Conservation (phyloP, 2,113 vertebrate species). For the Ptyas mucosa region DNA sequence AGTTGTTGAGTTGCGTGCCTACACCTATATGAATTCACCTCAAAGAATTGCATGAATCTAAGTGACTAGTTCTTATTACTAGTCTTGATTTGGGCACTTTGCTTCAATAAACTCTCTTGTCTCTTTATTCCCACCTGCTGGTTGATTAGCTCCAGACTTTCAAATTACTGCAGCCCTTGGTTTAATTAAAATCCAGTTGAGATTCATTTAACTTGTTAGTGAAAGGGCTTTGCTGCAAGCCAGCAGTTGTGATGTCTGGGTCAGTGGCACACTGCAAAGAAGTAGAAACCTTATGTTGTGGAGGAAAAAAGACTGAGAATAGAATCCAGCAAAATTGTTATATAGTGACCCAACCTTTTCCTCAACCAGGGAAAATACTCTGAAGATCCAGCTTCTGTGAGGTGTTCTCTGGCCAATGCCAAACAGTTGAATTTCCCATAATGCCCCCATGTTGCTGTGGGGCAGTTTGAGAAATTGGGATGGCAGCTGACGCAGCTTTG, state of each 20-base stretch:
- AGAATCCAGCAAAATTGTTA: background rate
- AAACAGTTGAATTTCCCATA: background rate
- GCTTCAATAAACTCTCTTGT: background rate
- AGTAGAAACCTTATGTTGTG: background rate
- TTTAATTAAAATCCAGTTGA: constrained; percentile 6
- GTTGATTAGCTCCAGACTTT: background rate
- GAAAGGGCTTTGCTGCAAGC: background rate
- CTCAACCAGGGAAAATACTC: background rate
- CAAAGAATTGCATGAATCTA: background rate
- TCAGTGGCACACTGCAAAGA: background rate
- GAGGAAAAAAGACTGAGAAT: background rate
- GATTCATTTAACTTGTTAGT: background rate
- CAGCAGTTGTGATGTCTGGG: background rate
- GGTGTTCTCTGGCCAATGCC: background rate
- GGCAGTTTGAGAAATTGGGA: background rate
- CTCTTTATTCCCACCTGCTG: background rate
- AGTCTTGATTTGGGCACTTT: background rate
- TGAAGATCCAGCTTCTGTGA: background rate
- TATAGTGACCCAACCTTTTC: background rate
- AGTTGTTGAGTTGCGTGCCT: background rate
- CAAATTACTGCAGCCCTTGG: background rate
- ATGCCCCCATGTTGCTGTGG: background rate
- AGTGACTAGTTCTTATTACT: background rate
- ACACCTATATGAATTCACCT: background rate
- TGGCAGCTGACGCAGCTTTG: background rate